Evolutionary conservation across 35 echinoderm and acorn worm species (phyloP), one percentile per base, ranked within the genome.

Genomic region (Nesometra sesokonis): DNA sequence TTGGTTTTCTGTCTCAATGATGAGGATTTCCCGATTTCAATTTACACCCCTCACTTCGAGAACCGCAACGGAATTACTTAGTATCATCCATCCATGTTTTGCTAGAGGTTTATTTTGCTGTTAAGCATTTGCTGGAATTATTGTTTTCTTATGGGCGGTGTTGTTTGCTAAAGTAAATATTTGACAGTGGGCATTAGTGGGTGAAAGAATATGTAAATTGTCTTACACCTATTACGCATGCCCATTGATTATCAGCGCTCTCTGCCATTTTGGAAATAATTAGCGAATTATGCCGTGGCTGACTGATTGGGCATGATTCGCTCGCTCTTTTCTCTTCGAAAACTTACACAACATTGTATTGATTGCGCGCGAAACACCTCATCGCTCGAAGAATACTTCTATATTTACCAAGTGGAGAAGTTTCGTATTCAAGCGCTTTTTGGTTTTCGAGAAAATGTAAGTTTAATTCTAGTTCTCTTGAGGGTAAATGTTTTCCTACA

Each of bases 201-300:
- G 52, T 67, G 52, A 37, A 83, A 83, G 34, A 38, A 83, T 35
- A 83, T 83, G 81, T 83, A 83, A 83, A 83, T 83, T 83, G 81
- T 83, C 81, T 83, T 83, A 37, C 81, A 38, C 81, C 37, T 83
- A 83, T 83, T 83, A 83, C 81, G 81, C 81, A 83, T 83, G 81
- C 81, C 81, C 81, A 83, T 83, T 83, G 81, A 83, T 83, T 35
- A 67, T 67, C 52, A 67, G 52, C 52, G 34, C 81, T 83, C 37
- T 38, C 81, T 37, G 81, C 81, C 81, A 83, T 83, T 83, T 83
- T 83, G 81, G 81, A 83, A 67, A 83, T 83, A 83, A 83, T 83
- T 83, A 83, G 81, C 81, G 37, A 83, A 83, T 37, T 83, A 83
- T 67, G 52, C 52, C 52, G 52, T 67, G 52, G 7, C 52, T 67